A percentile compares a stretch with the other conserved stretches of the same genome.
Conservation (phyloP, 1,140 invertebrate genomes). For the Formica exsecta region DNA sequence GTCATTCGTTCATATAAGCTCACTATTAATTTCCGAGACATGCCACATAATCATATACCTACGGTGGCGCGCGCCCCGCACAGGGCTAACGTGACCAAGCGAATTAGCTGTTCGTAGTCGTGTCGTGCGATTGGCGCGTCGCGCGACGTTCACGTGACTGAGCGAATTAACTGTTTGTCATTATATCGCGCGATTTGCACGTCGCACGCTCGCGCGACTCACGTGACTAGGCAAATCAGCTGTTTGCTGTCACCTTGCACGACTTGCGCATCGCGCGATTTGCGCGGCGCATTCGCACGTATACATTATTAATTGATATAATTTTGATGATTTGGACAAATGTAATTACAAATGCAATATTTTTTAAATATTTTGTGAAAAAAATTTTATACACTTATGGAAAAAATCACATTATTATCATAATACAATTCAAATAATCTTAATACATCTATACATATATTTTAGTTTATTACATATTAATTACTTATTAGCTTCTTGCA, state of each 20-base stretch:
- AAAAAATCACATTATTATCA: constrained; percentile 42
- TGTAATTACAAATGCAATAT: not conserved
- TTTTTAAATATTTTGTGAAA: not conserved
- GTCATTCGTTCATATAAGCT: not conserved
- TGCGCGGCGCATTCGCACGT: too few relatives aligned
- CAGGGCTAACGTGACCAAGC: too few relatives aligned
- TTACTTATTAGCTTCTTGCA: not conserved
- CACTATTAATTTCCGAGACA: constrained; percentile 49
- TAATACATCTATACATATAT: not conserved
- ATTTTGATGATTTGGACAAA: not conserved
- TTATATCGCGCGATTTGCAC: too few relatives aligned
- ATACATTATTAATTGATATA: constrained; percentile 1
- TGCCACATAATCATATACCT: constrained; percentile 10
- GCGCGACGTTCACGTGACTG: too few relatives aligned
- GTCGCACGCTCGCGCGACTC: too few relatives aligned
- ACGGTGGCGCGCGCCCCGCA: too few relatives aligned
- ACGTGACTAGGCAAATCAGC: too few relatives aligned
- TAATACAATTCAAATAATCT: not conserved
- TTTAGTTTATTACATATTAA: constrained; percentile 1
- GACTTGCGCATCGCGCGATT: too few relatives aligned
- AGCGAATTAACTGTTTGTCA: too few relatives aligned
- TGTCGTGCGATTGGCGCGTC: too few relatives aligned
- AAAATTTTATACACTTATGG: not conserved
- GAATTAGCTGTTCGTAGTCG: too few relatives aligned
- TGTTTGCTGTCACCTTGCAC: too few relatives aligned